These are phyloP conservation scores for Muntiacus reevesi DNA, from an alignment of 2,113 vertebrate genomes.

Conservation along the genomic window DNA sequence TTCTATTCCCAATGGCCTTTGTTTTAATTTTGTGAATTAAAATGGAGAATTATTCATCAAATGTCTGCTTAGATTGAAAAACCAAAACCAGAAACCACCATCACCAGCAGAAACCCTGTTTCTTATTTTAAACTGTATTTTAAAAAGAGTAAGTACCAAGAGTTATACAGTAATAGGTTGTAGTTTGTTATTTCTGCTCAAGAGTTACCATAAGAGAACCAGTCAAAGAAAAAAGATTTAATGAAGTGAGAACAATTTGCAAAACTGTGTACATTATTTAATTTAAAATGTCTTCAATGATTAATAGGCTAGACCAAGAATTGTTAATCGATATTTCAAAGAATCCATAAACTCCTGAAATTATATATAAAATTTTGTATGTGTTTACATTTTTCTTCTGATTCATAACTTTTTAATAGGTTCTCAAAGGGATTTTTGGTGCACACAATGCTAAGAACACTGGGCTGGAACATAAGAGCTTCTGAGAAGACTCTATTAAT, in stretches of 20 bases:
- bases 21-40: conserved; percentile 15
- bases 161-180: background rate
- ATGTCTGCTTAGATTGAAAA: conserved; percentile 22
- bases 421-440: background rate
- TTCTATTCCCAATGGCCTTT: background rate
- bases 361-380: background rate
- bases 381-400: conserved; percentile 24
- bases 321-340: background rate
- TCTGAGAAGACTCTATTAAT: background rate
- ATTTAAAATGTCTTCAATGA: background rate
- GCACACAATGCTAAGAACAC: background rate
- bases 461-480: background rate
- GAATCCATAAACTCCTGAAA: background rate
- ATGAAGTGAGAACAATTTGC: background rate
- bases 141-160: background rate
- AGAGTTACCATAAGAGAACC: background rate
- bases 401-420: background rate
- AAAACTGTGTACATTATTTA: background rate
- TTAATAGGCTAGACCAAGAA: background rate
- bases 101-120: background rate
- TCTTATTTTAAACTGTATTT: background rate
- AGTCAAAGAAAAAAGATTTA: background rate
- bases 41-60: conserved; percentile 28
- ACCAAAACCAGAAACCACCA: background rate
- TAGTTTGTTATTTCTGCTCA: background rate